Base-by-base conservation (phyloP, 2,797 vertebrate genomes). In the Helicolenus hilgendorfi region DNA sequence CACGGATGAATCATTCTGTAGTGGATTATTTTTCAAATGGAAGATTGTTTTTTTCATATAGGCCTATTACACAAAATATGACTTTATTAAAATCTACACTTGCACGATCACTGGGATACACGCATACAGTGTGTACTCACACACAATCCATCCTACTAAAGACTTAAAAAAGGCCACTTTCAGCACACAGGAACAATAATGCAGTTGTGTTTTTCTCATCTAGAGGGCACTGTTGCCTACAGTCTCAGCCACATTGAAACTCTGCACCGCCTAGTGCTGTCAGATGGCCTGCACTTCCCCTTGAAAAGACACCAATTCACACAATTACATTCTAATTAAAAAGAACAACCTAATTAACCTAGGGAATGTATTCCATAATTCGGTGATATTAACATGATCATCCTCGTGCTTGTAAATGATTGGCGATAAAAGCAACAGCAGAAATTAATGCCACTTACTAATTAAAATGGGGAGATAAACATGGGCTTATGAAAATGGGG, bases 291-390 rank as follows among this genome's bases (percentile, higher is more conserved):
- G 90, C 86, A 85, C 92, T 95, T 95, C 93, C 93, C 94, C 94
- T 94, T 92, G 90, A 92, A 92, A 94, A 96, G 83, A 88, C 92
- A 92, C 90, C 93, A 94, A 92, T 96, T 95, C 94, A 88, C 76
- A 85, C 92, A 97, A 96, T 96, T 92, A 94, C 93, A 95, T 94
- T 97, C 89, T 96, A 96, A 97, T 97, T 97, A 97, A 97, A 97
- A 96, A 96, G 95, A 97, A 97, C 95, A 97, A 96, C 96, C 95
- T 95, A 97, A 97, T 97, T 96, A 97, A 96, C 96, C 95, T 72
- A 63, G 89, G 94, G 90, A 96, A 96, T 94, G 94, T 96, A 95
- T 96, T 96, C 93, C 93, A 93, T 95, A 96, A 94, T 94, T 97
- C 86, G 62, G 92, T 92, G 94, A 95, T 92, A 97, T 96, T 95